phyloP scores from a whole-genome alignment of 1,140 invertebrate species.

The Palaemon carinicauda region DNA sequence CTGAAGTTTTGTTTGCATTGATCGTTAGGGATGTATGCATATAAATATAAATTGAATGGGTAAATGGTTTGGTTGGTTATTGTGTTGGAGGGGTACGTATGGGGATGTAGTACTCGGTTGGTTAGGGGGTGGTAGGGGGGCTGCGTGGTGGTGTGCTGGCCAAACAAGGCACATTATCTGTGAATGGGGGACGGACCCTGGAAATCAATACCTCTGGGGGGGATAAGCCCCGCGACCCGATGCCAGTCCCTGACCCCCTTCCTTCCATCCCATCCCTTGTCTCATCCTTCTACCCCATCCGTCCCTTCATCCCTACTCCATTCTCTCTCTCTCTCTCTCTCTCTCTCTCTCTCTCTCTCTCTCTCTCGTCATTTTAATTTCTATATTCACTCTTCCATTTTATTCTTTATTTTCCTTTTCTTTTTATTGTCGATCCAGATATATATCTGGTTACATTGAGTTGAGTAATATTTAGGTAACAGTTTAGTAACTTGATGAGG shows the following conservation, averaged over 20 bases:
- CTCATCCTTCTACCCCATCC: not conserved
- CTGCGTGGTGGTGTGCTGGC: not conserved
- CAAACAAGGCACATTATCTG: conserved; percentile 25
- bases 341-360: not conserved
- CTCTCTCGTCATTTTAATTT: not conserved
- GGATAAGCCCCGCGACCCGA: not conserved
- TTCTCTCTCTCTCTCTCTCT: not conserved
- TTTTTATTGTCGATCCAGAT: not conserved
- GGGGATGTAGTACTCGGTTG: not conserved
- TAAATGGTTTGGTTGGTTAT: too few species aligned
- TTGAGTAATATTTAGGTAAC: too few species aligned
- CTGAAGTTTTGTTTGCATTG: too few species aligned
- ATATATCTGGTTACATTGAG: not conserved
- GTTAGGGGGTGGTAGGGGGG: not conserved
- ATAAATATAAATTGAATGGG: too few species aligned
- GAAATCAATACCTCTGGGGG: conserved; percentile 15
- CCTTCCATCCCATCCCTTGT: not conserved
- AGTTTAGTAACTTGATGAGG: too few species aligned
- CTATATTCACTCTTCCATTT: not conserved
- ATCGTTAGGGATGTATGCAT: too few species aligned
- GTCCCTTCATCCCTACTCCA: not conserved
- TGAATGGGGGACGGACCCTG: not conserved
- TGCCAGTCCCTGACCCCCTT: not conserved
- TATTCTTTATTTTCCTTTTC: not conserved
- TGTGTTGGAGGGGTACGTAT: too few species aligned